Conservation (phyloP, 2,797 vertebrate species). For the Phataginus tricuspis region DNA sequence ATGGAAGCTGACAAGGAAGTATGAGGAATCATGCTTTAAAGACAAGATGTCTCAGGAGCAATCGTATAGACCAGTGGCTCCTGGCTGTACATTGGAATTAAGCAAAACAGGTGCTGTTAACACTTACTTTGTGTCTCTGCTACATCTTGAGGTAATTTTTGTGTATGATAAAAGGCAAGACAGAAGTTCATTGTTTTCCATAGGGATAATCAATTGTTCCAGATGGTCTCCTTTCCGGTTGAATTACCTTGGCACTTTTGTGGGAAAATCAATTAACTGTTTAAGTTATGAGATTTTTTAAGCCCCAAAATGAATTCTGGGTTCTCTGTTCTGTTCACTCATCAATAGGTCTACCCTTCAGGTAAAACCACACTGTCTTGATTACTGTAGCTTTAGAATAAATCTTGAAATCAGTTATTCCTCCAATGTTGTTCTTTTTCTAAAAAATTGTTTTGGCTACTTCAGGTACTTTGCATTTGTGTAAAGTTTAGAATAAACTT, state of each 20-base stretch:
- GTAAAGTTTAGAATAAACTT: background rate
- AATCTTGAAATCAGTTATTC: background rate
- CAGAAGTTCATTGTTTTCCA: background rate
- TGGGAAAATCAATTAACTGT: background rate
- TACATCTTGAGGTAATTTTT: background rate
- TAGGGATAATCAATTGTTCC: background rate
- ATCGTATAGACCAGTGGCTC: background rate
- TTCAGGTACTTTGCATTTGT: background rate
- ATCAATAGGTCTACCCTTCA: background rate
- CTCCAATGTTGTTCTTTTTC: background rate
- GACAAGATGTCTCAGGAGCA: background rate
- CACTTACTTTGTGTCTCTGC: background rate
- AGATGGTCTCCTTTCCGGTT: background rate
- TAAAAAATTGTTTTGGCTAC: background rate
- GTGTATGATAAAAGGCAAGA: background rate
- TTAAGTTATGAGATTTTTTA: background rate
- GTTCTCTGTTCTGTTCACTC: background rate
- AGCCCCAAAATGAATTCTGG: background rate
- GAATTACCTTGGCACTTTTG: background rate
- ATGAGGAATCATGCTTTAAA: background rate
- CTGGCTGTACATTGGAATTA: background rate
- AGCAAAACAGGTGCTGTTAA: background rate
- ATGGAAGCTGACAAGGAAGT: background rate
- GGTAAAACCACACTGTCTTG: background rate
- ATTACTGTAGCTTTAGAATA: background rate